A percentile compares a stretch with the other conserved stretches of the same genome.
phyloP scores from a whole-genome alignment of 2,113 vertebrate species.

The Coptodon bakossiorum region DNA sequence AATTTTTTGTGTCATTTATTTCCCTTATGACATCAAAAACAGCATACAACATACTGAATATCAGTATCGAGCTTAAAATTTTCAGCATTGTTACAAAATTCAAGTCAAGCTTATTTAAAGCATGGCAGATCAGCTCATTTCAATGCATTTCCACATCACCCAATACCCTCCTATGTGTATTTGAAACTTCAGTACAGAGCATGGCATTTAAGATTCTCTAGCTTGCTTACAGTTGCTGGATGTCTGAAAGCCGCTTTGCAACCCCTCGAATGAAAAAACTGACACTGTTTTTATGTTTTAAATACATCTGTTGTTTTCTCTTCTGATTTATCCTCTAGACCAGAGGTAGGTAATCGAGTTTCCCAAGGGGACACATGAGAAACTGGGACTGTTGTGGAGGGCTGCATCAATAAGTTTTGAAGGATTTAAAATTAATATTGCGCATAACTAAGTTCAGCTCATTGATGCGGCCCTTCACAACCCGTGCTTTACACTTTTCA shows the following conservation, averaged over 20 bases:
- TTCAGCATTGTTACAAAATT: not conserved
- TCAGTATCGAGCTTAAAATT: not conserved
- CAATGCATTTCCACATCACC: not conserved
- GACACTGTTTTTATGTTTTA: not conserved
- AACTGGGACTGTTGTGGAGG: not conserved
- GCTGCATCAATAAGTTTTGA: not conserved
- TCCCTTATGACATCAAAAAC: not conserved
- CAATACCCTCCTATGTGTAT: not conserved
- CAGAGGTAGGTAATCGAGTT: not conserved
- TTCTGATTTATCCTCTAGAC: not conserved
- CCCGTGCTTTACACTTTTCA: not conserved
- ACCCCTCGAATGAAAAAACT: not conserved
- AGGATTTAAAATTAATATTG: not conserved
- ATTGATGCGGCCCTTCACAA: not conserved
- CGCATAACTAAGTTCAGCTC: not conserved
- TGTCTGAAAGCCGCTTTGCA: not conserved
- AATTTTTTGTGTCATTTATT: not conserved
- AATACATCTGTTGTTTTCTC: not conserved
- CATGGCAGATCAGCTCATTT: not conserved
- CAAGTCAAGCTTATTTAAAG: not conserved
- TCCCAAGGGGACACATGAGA: not conserved
- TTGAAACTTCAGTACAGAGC: not conserved
- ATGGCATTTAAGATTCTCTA: not conserved
- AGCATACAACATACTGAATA: not conserved
- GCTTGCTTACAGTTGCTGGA: not conserved